Percentiles rank a stretch among this genome's conserved stretches.
Evolutionary conservation across 1,140 invertebrate species (phyloP).

Genomic region (Drosophila ogumai): DNA sequence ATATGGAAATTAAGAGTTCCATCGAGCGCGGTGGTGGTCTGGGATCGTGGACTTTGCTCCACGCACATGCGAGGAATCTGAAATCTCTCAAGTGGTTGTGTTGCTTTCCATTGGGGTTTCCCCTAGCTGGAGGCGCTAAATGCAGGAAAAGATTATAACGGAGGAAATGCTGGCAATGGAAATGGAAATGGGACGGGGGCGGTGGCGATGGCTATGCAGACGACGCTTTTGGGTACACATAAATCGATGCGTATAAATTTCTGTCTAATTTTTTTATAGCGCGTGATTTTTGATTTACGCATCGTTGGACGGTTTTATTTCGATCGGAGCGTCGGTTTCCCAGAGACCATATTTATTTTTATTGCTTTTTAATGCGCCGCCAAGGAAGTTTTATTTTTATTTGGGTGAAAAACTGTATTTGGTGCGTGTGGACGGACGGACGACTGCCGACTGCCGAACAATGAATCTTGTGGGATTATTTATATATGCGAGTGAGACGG

Average conservation of each 20-base stretch:
- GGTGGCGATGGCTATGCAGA: conserved; percentile 8
- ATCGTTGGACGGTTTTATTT: conserved; percentile 76
- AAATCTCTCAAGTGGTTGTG: conserved; percentile 70
- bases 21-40: neutral
- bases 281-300: conserved; percentile 82
- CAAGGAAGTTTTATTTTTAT: conserved; percentile 77
- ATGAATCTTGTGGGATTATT: conserved; percentile 81
- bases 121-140: conserved; percentile 68
- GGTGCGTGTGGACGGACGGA: conserved; percentile 45
- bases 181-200: conserved; percentile 19
- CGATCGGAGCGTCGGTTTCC: conserved; percentile 68
- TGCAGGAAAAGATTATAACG: conserved; percentile 70
- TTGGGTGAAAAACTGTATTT: conserved; percentile 61
- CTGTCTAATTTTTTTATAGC: conserved; percentile 65
- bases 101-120: conserved; percentile 10
- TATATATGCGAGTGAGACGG: conserved; percentile 43
- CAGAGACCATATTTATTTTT: conserved; percentile 78
- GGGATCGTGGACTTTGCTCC: conserved; percentile 24
- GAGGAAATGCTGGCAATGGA: conserved; percentile 47
- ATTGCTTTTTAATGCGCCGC: conserved; percentile 82
- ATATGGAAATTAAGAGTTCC: conserved; percentile 45
- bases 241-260: conserved; percentile 70
- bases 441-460: conserved; percentile 55
- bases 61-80: conserved; percentile 37
- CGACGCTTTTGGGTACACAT: conserved; percentile 43